Evolutionary conservation across 2,888 invertebrate species (phyloP).

Genomic region (Mythimna impura): DNA sequence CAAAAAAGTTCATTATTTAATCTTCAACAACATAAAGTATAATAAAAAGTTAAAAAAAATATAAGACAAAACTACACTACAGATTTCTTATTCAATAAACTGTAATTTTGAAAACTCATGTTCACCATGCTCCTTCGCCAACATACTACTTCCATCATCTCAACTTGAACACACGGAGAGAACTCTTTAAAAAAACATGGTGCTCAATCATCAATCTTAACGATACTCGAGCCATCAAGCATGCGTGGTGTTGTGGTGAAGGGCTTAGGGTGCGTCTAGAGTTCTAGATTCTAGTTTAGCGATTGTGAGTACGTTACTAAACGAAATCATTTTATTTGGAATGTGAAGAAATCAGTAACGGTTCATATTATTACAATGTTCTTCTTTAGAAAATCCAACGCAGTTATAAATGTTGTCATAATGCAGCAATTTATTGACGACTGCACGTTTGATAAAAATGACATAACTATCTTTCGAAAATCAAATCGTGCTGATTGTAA

Average conservation of each 20-base stretch:
- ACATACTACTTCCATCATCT: background rate
- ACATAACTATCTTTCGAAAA: background rate
- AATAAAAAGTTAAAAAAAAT: too few relatives aligned
- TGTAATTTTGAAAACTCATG: background rate
- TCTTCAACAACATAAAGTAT: too few relatives aligned
- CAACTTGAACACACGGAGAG: background rate
- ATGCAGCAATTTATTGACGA: background rate
- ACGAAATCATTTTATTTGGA: background rate
- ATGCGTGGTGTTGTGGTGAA: conserved; percentile 10
- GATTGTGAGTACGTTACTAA: background rate
- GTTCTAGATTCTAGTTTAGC: background rate
- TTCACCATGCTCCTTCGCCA: conserved; percentile 1
- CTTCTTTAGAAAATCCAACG: too few relatives aligned
- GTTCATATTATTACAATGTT: too few relatives aligned
- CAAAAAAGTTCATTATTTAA: too few relatives aligned
- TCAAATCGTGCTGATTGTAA: conserved; percentile 8
- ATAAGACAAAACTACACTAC: too few relatives aligned
- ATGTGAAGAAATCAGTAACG: background rate
- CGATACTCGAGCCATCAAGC: conserved; percentile 12
- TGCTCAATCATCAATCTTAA: conserved; percentile 9
- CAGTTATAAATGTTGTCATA: background rate
- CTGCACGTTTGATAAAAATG: background rate
- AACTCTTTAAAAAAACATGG: background rate
- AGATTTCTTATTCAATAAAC: background rate
- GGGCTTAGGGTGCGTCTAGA: conserved; percentile 10